These are phyloP conservation scores for Copsychus sechellarum DNA, from an alignment of 2,113 vertebrate genomes.

Conservation along the genomic window DNA sequence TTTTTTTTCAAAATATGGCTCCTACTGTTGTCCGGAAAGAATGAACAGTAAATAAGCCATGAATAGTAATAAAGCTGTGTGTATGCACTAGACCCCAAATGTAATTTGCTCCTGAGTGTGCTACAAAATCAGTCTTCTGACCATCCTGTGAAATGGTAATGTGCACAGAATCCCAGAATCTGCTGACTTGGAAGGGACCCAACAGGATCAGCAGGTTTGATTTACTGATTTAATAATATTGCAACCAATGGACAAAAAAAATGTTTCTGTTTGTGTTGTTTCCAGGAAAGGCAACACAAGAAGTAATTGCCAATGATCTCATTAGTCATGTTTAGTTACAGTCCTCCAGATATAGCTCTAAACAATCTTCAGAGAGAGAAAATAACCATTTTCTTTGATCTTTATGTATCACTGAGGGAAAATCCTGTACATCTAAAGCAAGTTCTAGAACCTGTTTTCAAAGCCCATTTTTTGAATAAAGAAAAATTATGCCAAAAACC, in stretches of 20 bases:
- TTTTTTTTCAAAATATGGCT: background rate
- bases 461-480: background rate
- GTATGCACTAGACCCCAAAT: background rate
- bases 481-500: background rate
- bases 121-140: background rate
- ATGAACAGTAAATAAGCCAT: background rate
- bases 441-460: background rate
- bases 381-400: background rate
- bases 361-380: background rate
- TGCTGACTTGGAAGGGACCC: background rate
- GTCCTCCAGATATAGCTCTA: background rate
- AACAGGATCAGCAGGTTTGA: background rate
- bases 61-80: background rate
- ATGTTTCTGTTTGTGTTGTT: background rate
- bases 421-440: background rate
- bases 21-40: background rate
- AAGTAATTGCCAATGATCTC: constrained; percentile 6
- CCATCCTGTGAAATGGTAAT: background rate
- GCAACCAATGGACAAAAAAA: constrained; percentile 2
- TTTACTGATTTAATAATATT: constrained; percentile 8
- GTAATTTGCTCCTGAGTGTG: background rate
- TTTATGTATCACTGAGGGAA: background rate
- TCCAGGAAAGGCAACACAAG: constrained; percentile 4
- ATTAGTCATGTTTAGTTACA: background rate
- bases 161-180: background rate